Percentiles rank a stretch among this genome's conserved stretches.
Conservation (phyloP, 2,797 vertebrate species). For the Trichosurus vulpecula region DNA sequence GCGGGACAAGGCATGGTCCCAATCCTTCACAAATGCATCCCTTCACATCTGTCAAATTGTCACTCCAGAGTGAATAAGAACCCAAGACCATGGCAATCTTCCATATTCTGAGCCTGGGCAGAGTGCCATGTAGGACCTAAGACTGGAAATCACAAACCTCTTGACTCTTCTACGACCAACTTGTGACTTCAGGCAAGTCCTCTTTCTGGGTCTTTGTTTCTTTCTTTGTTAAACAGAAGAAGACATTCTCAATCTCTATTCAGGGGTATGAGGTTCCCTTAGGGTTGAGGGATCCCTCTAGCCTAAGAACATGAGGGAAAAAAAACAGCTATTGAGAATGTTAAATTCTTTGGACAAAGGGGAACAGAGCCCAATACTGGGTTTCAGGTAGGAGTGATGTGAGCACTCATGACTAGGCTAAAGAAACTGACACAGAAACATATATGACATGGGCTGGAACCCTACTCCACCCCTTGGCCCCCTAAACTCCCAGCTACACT, state of each 20-base stretch:
- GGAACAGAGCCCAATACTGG: neutral
- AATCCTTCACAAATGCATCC: neutral
- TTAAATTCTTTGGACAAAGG: constrained; percentile 6
- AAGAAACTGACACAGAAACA: neutral
- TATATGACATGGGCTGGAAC: neutral
- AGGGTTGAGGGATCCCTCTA: constrained; percentile 1
- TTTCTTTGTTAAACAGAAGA: constrained; percentile 32
- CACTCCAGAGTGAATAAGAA: neutral
- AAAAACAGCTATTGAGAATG: constrained; percentile 30
- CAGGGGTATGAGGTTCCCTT: neutral
- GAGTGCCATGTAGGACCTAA: neutral
- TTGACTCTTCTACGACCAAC: neutral
- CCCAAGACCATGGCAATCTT: neutral
- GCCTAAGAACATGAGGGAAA: constrained; percentile 2
- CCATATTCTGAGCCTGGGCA: neutral
- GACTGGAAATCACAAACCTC: neutral
- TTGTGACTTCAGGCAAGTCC: constrained; percentile 13
- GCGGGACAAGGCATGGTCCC: neutral
- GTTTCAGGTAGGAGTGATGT: constrained; percentile 24
- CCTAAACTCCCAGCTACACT: neutral
- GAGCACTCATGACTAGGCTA: constrained; percentile 3
- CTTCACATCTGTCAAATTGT: neutral
- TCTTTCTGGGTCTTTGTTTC: constrained; percentile 31
- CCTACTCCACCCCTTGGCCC: neutral
- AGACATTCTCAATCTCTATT: neutral